phyloP scores from a whole-genome alignment of 2,113 vertebrate genomes.

The Aramus guarauna region DNA sequence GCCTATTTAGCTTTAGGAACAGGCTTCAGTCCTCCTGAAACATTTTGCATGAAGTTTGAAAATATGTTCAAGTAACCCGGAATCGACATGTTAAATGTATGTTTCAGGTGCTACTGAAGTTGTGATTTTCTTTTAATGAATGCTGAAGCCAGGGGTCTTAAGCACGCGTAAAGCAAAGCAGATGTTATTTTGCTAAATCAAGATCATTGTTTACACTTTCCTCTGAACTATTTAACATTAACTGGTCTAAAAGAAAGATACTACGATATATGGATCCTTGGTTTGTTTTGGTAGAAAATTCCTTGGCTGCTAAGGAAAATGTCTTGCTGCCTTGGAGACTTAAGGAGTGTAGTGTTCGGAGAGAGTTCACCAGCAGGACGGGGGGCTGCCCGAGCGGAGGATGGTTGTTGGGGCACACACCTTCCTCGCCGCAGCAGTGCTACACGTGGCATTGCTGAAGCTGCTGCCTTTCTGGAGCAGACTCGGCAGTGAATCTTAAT shows the following conservation, averaged over 20 bases:
- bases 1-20: neutral
- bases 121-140: neutral
- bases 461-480: neutral
- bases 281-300: slow-evolving; percentile 13
- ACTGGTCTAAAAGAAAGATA: neutral
- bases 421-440: neutral
- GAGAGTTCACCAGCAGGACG: neutral
- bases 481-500: neutral
- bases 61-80: neutral
- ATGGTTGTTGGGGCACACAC: neutral
- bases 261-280: neutral
- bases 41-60: neutral
- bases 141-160: neutral
- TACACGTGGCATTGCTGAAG: neutral
- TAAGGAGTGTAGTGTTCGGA: neutral
- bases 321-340: neutral
- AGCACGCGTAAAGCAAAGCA: slow-evolving; percentile 1
- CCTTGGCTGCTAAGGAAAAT: neutral
- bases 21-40: neutral
- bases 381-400: neutral
- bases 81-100: neutral
- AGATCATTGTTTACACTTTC: neutral
- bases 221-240: neutral
- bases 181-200: slow-evolving; percentile 26
- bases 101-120: neutral